Percentiles rank a stretch among this genome's conserved stretches.
Evolutionary conservation across 1,140 invertebrate species (phyloP).

Genomic region (Pogonomyrmex californicus): DNA sequence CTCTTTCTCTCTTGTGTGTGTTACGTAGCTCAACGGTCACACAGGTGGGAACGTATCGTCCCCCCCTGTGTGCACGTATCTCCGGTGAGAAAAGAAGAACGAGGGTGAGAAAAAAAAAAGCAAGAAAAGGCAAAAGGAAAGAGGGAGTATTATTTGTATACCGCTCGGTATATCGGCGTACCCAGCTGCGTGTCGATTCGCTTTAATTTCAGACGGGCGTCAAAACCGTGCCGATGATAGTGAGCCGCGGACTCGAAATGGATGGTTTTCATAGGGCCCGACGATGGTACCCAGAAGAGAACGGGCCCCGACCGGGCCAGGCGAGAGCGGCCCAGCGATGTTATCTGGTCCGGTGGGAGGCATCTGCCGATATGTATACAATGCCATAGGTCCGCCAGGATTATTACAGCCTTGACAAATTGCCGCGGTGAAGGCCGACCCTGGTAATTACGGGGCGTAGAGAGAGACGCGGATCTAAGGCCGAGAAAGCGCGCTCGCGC

Average conservation of each 20-base stretch:
- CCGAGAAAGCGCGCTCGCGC: neutral
- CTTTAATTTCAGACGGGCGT: conserved; percentile 82
- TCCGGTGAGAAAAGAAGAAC: neutral
- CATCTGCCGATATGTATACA: conserved; percentile 84
- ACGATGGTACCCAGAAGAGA: conserved; percentile 68
- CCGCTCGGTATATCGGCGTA: conserved; percentile 31
- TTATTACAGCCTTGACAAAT: conserved; percentile 87
- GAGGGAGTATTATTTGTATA: conserved; percentile 45
- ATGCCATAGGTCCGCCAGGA: conserved; percentile 82
- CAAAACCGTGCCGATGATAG: conserved; percentile 80
- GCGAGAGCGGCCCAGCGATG: conserved; percentile 74
- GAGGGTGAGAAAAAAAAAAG: neutral
- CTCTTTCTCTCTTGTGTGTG: neutral
- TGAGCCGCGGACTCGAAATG: conserved; percentile 77
- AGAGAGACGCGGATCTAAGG: conserved; percentile 73
- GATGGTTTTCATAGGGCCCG: conserved; percentile 75
- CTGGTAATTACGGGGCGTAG: conserved; percentile 85
- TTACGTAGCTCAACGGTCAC: conserved; percentile 34
- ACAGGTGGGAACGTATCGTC: conserved; percentile 38
- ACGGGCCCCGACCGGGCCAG: conserved; percentile 57
- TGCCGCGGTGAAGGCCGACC: conserved; percentile 85
- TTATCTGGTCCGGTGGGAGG: conserved; percentile 81
- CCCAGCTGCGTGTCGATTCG: conserved; percentile 71
- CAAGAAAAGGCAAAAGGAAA: neutral
- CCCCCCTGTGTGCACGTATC: neutral